Percentiles rank a stretch among this genome's conserved stretches.
Conservation (phyloP, 2,113 vertebrate genomes). For the Craseonycteris thonglongyai region DNA sequence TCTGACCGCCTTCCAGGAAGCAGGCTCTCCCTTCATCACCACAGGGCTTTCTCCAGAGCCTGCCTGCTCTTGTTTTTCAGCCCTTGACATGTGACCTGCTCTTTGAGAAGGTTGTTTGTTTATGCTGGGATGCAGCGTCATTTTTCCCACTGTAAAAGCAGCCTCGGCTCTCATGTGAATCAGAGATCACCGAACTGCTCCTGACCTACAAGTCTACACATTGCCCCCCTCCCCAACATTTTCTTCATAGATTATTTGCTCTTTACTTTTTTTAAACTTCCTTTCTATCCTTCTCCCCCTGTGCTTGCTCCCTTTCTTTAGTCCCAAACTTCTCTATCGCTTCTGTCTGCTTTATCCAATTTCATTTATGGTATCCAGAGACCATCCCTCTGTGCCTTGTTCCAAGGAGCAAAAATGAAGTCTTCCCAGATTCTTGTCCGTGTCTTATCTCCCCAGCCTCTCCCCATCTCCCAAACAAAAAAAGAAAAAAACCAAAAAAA, state of each 20-base stretch:
- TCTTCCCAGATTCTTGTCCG: background rate
- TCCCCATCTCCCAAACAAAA: background rate
- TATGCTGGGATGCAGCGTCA: background rate
- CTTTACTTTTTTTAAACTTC: background rate
- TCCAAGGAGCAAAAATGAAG: background rate
- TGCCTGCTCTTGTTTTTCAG: constrained; percentile 5
- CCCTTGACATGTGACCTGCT: background rate
- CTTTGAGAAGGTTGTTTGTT: constrained; percentile 45
- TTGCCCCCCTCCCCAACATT: background rate
- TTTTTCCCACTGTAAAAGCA: constrained; percentile 36
- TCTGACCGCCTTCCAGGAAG: background rate
- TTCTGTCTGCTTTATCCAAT: background rate
- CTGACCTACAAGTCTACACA: constrained; percentile 1
- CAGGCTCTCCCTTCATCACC: background rate
- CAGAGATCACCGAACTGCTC: background rate
- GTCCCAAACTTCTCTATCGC: background rate
- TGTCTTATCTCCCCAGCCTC: background rate
- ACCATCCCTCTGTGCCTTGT: background rate
- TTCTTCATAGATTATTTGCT: background rate
- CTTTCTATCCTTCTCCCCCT: background rate
- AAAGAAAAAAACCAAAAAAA: too few relatives aligned
- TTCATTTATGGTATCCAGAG: background rate
- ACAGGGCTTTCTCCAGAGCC: background rate
- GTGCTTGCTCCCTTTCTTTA: background rate
- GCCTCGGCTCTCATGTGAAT: constrained; percentile 36